Conservation (phyloP, 2,797 vertebrate species). For the Podarcis lilfordi region DNA sequence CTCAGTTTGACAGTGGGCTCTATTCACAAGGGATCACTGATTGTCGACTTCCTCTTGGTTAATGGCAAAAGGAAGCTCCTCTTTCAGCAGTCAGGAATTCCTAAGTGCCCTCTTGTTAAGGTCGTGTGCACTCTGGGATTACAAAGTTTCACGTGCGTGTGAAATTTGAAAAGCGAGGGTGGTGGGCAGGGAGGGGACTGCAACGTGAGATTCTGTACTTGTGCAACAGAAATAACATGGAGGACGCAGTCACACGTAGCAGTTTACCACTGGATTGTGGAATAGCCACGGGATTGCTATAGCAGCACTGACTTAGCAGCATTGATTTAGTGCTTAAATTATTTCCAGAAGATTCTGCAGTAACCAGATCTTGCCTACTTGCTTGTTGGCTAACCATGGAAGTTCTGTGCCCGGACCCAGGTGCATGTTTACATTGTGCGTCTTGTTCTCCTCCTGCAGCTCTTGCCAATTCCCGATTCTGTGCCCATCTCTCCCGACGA, state of each 20-base stretch:
- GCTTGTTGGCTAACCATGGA: too few species aligned
- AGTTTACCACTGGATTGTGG: not conserved
- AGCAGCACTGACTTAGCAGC: too few species aligned
- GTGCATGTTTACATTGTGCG: not conserved
- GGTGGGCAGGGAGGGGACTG: too few species aligned
- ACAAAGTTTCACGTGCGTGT: not conserved
- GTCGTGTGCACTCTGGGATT: not conserved
- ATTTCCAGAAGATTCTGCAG: too few species aligned
- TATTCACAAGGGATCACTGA: not conserved
- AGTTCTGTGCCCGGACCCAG: too few species aligned
- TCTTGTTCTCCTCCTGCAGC: conserved; percentile 74
- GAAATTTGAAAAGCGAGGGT: not conserved
- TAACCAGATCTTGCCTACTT: too few species aligned
- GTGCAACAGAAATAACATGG: not conserved
- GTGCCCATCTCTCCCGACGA: conserved; percentile 96
- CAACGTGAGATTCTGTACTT: not conserved
- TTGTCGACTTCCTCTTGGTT: not conserved
- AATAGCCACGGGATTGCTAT: not conserved
- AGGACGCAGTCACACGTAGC: too few species aligned
- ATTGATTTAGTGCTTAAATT: too few species aligned
- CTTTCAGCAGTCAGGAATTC: not conserved
- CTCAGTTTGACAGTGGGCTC: not conserved
- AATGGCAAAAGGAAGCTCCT: not conserved
- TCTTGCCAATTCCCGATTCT: conserved; percentile 95
- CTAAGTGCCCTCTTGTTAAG: not conserved